A percentile compares a stretch with the other conserved stretches of the same genome.
These are phyloP conservation scores for Ciona savignyi DNA, from an alignment of 23 tunicate genomes.

Conservation along the genomic window DNA sequence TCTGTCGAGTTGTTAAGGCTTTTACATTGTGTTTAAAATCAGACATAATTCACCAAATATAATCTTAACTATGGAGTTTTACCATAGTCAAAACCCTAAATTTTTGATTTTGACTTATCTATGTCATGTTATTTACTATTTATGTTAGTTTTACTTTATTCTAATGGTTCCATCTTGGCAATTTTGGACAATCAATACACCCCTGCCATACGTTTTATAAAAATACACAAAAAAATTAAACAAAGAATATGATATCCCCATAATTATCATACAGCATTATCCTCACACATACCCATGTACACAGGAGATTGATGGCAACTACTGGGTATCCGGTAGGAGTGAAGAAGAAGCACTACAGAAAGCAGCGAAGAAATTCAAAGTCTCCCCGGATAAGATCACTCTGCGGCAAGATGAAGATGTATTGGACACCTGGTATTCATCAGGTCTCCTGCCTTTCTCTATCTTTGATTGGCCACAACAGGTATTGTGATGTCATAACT, in stretches of 20 bases:
- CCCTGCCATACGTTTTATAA: neutral
- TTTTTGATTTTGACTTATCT: neutral
- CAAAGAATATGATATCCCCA: no score
- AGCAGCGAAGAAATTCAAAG: constrained; percentile 76
- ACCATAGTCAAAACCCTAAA: no score
- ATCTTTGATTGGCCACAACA: constrained; percentile 96
- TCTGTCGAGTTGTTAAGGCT: no score
- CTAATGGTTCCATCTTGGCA: neutral
- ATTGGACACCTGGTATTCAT: constrained; percentile 95
- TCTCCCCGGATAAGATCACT: constrained; percentile 27
- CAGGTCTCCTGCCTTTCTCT: constrained; percentile 92
- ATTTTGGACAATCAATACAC: neutral
- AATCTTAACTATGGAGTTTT: no score
- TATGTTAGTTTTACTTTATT: neutral
- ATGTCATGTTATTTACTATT: neutral
- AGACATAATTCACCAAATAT: no score
- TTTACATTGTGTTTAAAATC: no score
- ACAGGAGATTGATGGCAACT: constrained; percentile 56
- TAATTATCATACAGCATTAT: no score
- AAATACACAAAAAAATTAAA: no score
- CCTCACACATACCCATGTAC: neutral
- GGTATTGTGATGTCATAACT: no score
- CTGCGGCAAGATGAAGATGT: constrained; percentile 93
- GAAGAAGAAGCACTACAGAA: constrained; percentile 79
- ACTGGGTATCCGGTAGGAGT: constrained; percentile 85